phyloP scores from a whole-genome alignment of 2,888 invertebrate species.

The Parnassius mnemosyne region DNA sequence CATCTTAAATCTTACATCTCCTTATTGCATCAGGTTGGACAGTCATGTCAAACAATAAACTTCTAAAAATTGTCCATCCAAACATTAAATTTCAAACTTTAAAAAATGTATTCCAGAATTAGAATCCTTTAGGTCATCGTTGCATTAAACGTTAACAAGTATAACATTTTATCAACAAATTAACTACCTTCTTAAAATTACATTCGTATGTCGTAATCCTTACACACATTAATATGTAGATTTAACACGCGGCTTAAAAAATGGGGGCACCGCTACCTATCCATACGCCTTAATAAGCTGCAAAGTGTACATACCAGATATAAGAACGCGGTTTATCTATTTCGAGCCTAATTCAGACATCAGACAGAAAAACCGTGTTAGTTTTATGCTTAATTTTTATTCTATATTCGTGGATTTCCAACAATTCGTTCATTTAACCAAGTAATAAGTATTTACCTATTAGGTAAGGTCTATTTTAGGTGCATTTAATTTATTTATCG shows the following conservation, averaged over 20 bases:
- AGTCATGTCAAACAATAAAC: too few species aligned
- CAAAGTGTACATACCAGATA: conserved; percentile 7
- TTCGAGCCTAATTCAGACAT: conserved; percentile 15
- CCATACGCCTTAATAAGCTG: conserved; percentile 18
- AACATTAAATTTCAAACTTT: neutral
- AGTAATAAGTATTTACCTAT: conserved; percentile 16
- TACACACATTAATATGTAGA: conserved; percentile 35
- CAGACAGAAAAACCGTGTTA: conserved; percentile 13
- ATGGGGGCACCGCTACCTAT: conserved; percentile 15
- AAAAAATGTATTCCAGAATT: conserved; percentile 8
- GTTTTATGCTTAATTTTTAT: conserved; percentile 19
- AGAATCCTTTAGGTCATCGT: conserved; percentile 9
- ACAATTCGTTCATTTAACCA: conserved; percentile 4
- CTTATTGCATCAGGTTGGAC: too few species aligned
- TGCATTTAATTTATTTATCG: conserved; percentile 19
- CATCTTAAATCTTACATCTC: neutral
- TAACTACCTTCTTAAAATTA: conserved; percentile 29
- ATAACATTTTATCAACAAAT: conserved; percentile 31
- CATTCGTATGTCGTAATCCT: conserved; percentile 23
- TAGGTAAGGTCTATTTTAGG: conserved; percentile 20
- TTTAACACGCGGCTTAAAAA: conserved; percentile 19
- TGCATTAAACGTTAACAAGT: conserved; percentile 23
- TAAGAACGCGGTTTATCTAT: conserved; percentile 24
- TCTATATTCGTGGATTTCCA: conserved; percentile 4
- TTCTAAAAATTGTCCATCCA: too few species aligned